Evolutionary conservation across 2,888 invertebrate genomes (phyloP), one percentile per base, ranked within the genome.

Genomic region (Scaptomyza reducta): DNA sequence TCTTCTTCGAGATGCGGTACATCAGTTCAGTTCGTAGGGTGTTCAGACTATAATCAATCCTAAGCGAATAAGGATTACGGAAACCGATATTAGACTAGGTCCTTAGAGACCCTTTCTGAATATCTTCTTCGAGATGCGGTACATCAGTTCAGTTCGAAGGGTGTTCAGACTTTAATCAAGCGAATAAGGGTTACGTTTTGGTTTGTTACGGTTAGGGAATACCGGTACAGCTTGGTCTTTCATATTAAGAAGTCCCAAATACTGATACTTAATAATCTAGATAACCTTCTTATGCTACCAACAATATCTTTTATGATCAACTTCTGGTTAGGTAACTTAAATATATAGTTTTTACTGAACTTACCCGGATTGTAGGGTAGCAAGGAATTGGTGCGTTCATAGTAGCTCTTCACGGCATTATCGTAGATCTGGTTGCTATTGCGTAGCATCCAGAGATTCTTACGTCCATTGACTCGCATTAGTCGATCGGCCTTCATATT

Each of bases 401-500:
- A 53, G 41, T 70, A 83, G n/a, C n/a, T 51, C 40, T 74, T 72
- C 0, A 80, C 44, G 1, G 80, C 77, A 45, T 42, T 65, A 54
- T 79, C 87, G 35, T 70, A 86, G 2, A 80, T 25, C 35, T 73
- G 58, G 31, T 77, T 86, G 25, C 80, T 66, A 49, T 74, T 86
- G 14, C 84, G 58, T 29, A 86, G 29, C 22, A 86, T 18, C 79
- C 86, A 83, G 14, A 83, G 67, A 22, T 79, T 70, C 29, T 67
- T 61, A 1, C 74, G 77, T 16, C 64, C 67, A 25, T 86, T 79
- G 14, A 11, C 61, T 6, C 67, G 51, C 64, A 80, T 64, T 11
- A 80, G 31, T 6, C 74, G 69, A 54, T 80, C 80, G 33, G 73
- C 74, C 40, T 73, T 79, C 79, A 86, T 84, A 35, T 6, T 53